phyloP scores from a whole-genome alignment of 2,888 invertebrate genomes.

The Aphodius granarius region DNA sequence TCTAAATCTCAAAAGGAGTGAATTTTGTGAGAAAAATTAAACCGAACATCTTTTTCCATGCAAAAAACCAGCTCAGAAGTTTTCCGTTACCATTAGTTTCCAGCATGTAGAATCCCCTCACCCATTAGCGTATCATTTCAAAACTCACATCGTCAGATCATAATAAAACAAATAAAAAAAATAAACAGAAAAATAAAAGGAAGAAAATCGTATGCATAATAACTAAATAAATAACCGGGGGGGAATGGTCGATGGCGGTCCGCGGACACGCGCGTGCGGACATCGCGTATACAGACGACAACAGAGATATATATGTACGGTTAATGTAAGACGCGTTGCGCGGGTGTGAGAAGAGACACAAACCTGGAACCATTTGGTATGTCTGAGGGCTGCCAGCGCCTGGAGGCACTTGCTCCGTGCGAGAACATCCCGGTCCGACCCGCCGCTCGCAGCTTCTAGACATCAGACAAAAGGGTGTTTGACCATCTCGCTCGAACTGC shows the following conservation, averaged over 20 bases:
- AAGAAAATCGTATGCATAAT: conserved; percentile 10
- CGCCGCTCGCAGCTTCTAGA: conserved; percentile 69
- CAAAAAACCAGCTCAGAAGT: no score
- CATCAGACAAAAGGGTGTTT: conserved; percentile 69
- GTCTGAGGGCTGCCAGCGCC: conserved; percentile 99
- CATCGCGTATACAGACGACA: neutral
- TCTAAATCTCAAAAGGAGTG: no score
- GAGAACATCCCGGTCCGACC: conserved; percentile 86
- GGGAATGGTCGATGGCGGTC: neutral
- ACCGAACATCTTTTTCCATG: no score
- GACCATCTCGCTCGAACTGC: conserved; percentile 60
- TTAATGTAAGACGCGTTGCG: conserved; percentile 34
- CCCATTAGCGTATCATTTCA: conserved; percentile 16
- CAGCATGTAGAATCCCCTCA: neutral
- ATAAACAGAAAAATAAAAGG: conserved; percentile 30
- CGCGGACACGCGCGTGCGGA: neutral
- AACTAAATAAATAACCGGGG: neutral
- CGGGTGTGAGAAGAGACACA: conserved; percentile 58
- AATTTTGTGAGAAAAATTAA: no score
- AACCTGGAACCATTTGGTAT: conserved; percentile 99
- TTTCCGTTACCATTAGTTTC: neutral
- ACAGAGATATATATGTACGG: no score
- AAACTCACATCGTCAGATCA: conserved; percentile 51
- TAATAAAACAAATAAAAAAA: conserved; percentile 33
- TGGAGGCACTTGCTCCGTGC: conserved; percentile 99